A percentile compares a stretch with the other conserved stretches of the same genome.
phyloP scores from a whole-genome alignment of 2,797 vertebrate species.

The Malurus splendens region DNA sequence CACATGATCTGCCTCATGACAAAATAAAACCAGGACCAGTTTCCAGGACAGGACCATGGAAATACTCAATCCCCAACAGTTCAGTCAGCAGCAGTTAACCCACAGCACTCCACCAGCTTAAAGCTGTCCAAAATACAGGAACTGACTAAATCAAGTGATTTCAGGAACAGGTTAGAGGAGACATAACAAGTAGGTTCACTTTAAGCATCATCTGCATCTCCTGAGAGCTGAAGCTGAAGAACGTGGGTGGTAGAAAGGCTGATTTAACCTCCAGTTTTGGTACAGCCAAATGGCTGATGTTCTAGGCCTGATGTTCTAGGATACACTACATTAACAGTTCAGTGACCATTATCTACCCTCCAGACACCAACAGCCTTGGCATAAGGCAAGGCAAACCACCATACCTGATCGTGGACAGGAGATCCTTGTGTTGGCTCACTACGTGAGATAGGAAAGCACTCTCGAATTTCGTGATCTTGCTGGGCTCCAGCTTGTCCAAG shows the following conservation, averaged over 20 bases:
- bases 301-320: background rate
- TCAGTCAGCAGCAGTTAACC: background rate
- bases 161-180: background rate
- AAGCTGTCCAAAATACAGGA: accelerated
- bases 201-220: background rate
- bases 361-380: background rate
- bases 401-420: slow-evolving; percentile 86
- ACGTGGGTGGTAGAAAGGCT: accelerated
- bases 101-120: background rate
- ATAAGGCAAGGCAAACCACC: background rate
- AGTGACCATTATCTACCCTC: background rate
- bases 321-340: background rate
- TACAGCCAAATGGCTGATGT: background rate
- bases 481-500: slow-evolving; percentile 96
- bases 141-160: background rate
- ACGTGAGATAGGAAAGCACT: slow-evolving; percentile 90
- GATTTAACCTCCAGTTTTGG: background rate
- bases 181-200: background rate
- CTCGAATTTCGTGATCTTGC: slow-evolving; percentile 97
- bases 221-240: background rate
- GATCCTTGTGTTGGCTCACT: slow-evolving; percentile 87
- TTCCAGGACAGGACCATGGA: background rate
- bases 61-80: background rate
- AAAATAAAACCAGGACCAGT: background rate
- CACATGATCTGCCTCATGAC: accelerated